A percentile compares a stretch with the other conserved stretches of the same genome.
Conservation (phyloP, 2,888 invertebrate species). For the Apamea epomidion region DNA sequence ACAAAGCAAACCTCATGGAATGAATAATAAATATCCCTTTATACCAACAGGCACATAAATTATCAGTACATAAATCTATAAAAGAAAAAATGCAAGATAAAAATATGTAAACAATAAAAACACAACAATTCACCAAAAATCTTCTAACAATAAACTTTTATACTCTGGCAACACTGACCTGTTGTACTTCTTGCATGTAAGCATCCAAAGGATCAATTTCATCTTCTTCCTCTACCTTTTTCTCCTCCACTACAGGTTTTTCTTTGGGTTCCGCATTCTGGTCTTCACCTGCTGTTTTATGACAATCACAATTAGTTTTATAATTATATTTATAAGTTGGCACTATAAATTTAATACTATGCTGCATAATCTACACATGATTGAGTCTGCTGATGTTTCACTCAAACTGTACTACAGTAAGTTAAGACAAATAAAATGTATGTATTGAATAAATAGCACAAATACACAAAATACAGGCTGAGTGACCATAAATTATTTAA, state of each 20-base stretch:
- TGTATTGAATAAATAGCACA: too few relatives aligned
- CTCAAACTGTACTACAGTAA: too few relatives aligned
- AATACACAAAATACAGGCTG: background rate
- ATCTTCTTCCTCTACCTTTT: slow-evolving; percentile 91
- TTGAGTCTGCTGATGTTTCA: background rate
- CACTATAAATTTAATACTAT: background rate
- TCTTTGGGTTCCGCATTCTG: slow-evolving; percentile 82
- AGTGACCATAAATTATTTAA: background rate
- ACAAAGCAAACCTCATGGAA: background rate
- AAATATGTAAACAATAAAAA: background rate
- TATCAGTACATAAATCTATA: background rate
- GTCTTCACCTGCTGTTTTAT: slow-evolving; percentile 87
- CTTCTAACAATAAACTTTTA: too few relatives aligned
- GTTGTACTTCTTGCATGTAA: slow-evolving; percentile 96
- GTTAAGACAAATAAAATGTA: too few relatives aligned
- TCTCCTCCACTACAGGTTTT: slow-evolving; percentile 84
- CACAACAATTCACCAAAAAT: background rate
- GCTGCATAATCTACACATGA: background rate
- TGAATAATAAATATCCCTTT: background rate
- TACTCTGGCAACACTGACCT: slow-evolving; percentile 76
- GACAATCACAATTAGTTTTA: background rate
- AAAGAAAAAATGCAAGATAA: background rate
- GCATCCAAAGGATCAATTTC: slow-evolving; percentile 99
- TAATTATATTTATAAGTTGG: too few relatives aligned
- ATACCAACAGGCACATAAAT: background rate